Evolutionary conservation across 2,888 invertebrate species (phyloP).

Genomic region (Malthinus flaveolus): DNA sequence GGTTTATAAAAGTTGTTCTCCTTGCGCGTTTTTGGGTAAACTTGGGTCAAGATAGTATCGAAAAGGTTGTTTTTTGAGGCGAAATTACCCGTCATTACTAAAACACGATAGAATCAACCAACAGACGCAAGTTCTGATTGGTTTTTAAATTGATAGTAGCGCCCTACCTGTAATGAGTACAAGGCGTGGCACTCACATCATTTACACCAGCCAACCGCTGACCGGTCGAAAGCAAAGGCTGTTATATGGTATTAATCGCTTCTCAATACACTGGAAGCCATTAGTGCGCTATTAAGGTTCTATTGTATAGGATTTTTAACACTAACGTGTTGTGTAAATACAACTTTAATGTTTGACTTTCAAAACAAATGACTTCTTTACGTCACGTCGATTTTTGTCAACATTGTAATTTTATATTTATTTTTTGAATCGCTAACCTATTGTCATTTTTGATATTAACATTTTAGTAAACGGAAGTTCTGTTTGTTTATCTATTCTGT

Average conservation of each 20-base stretch:
- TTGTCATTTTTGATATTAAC: slow-evolving; percentile 5
- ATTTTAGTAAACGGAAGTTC: slow-evolving; percentile 10
- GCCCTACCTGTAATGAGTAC: slow-evolving; percentile 54
- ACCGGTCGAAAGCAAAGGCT: slow-evolving; percentile 47
- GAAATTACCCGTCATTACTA: slow-evolving; percentile 49
- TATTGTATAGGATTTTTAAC: slow-evolving; percentile 41
- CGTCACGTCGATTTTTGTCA: slow-evolving; percentile 16
- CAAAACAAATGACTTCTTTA: slow-evolving; percentile 4
- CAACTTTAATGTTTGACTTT: slow-evolving; percentile 28
- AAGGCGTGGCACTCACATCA: slow-evolving; percentile 55
- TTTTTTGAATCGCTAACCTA: slow-evolving; percentile 18
- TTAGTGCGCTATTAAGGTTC: slow-evolving; percentile 45
- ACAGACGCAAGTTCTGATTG: slow-evolving; percentile 52
- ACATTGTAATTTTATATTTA: slow-evolving; percentile 4
- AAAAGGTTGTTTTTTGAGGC: slow-evolving; percentile 46
- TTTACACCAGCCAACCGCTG: slow-evolving; percentile 55
- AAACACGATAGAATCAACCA: slow-evolving; percentile 48
- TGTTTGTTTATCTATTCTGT: slow-evolving; percentile 19
- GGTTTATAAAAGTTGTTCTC: slow-evolving; percentile 20
- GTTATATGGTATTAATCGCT: slow-evolving; percentile 48
- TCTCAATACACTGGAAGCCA: slow-evolving; percentile 51
- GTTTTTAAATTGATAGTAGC: slow-evolving; percentile 56
- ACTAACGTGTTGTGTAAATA: slow-evolving; percentile 37
- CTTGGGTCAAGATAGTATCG: slow-evolving; percentile 43
- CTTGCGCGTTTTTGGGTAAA: slow-evolving; percentile 17